Base-by-base conservation (phyloP, 2,797 vertebrate species). In the Yasuhikotakia modesta region DNA sequence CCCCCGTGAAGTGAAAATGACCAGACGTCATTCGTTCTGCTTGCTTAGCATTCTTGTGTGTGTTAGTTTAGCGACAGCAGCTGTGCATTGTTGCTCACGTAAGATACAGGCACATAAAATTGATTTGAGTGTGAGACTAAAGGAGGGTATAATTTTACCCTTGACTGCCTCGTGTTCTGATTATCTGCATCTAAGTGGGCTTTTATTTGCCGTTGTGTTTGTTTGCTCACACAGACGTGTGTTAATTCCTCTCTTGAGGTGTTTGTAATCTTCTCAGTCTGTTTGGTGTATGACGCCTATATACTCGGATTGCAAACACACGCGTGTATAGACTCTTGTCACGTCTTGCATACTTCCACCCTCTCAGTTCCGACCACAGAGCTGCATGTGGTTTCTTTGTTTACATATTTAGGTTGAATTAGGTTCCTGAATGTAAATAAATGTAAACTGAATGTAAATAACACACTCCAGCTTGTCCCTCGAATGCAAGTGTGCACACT, bases 1-100 rank as follows among this genome's bases (percentile, higher is more conserved):
- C 68, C 48, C 68, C 52, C 3, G 27, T 45, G 32, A 79, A 79
- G 71, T 61, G 39, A 68, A 79, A 68, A 73, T 73, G 19, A 75
- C 67, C 60, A 71, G 5, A 57, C 39, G 6, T 66, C 45, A 69
- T n/a, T 16, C 46, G 27, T 79, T 79, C 30, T 73, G 53, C 78
- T 55, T 73, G 70, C 30, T 60, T 21, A 39, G 55, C 64, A 61
- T 69, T 43, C 35, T 70, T 11, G n/a, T n/a, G n/a, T 21, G 55
- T 60, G 11, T 55, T 32, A 64, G 11, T 57, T 5, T 35, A 48
- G 55, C 52, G n/a, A n/a, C n/a, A n/a, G 53, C 66, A 35, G 8
- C 21, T 65, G 50, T 67, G 30, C 24, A 27, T 7, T 61, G 24
- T 69, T 30, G 48, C 65, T 22, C 17, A 14, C 2, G 22, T 70